Evolutionary conservation across 2,888 invertebrate genomes (phyloP).

Genomic region (Eumacrocentrus americanus): DNA sequence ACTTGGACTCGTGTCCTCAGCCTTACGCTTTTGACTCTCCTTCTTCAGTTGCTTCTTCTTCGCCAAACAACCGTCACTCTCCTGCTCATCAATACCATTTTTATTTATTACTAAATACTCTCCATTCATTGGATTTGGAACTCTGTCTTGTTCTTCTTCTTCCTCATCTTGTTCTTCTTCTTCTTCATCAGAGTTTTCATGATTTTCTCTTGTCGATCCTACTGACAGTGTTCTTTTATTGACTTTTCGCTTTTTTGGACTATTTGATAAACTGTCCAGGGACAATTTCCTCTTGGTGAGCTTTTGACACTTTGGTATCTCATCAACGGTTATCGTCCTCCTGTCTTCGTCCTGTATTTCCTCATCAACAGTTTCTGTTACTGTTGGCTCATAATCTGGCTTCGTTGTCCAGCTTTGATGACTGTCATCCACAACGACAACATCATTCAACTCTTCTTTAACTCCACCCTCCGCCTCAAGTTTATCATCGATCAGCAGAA

Average conservation of each 20-base stretch:
- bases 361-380: constrained; percentile 50
- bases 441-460: constrained; percentile 64
- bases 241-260: constrained; percentile 62
- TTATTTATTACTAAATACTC: constrained; percentile 21
- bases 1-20: constrained; percentile 41
- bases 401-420: constrained; percentile 60
- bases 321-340: constrained; percentile 22
- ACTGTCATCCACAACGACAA: constrained; percentile 64
- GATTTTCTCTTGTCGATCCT: constrained; percentile 41
- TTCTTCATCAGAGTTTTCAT: constrained; percentile 9
- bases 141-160: neutral
- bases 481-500: constrained; percentile 45
- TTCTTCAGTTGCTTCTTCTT: constrained; percentile 46
- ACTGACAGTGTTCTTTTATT: constrained; percentile 58
- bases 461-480: constrained; percentile 55
- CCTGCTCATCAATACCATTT: constrained; percentile 18
- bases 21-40: constrained; percentile 47
- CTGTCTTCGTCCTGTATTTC: constrained; percentile 18
- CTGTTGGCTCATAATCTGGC: constrained; percentile 58
- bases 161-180: too few relatives aligned
- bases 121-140: constrained; percentile 23
- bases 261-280: constrained; percentile 60
- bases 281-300: constrained; percentile 65
- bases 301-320: constrained; percentile 65
- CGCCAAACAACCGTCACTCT: constrained; percentile 29